A percentile compares a stretch with the other conserved stretches of the same genome.
Conservation (phyloP, 2,113 vertebrate genomes). For the Toxostoma redivivum region DNA sequence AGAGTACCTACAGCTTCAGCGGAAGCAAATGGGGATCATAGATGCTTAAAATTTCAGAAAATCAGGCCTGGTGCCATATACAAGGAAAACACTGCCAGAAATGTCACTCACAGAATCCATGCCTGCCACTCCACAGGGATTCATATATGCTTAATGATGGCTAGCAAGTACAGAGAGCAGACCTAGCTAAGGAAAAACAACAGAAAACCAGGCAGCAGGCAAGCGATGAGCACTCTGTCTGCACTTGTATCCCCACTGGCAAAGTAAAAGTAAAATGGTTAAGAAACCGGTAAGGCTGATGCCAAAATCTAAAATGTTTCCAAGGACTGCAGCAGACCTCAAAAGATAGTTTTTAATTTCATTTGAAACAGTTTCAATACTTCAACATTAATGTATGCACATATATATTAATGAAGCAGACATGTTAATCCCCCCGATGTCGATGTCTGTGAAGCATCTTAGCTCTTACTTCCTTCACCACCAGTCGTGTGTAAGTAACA, state of each 20-base stretch:
- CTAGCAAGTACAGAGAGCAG: conserved; percentile 54
- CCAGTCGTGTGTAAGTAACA: conserved; percentile 89
- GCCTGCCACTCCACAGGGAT: conserved; percentile 43
- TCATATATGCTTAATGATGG: conserved; percentile 51
- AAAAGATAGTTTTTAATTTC: conserved; percentile 39
- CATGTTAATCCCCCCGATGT: conserved; percentile 74
- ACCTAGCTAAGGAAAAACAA: conserved; percentile 52
- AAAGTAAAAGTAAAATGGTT: conserved; percentile 30
- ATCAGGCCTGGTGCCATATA: conserved; percentile 31
- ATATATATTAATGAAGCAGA: conserved; percentile 78
- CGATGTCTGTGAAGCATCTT: conserved; percentile 69
- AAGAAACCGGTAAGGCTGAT: background rate
- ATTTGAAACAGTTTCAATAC: conserved; percentile 65
- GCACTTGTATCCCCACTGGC: conserved; percentile 36
- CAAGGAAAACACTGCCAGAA: conserved; percentile 24
- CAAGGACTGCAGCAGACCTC: conserved; percentile 32
- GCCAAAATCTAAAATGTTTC: conserved; percentile 42
- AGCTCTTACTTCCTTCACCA: conserved; percentile 79
- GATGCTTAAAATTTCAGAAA: conserved; percentile 55
- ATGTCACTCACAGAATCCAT: conserved; percentile 50
- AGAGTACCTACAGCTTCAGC: conserved; percentile 13
- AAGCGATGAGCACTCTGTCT: conserved; percentile 19
- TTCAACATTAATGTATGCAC: conserved; percentile 81
- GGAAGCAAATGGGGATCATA: conserved; percentile 35
- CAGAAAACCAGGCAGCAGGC: conserved; percentile 48